Evolutionary conservation across 1,140 invertebrate genomes (phyloP).

Genomic region (Argopecten irradians): DNA sequence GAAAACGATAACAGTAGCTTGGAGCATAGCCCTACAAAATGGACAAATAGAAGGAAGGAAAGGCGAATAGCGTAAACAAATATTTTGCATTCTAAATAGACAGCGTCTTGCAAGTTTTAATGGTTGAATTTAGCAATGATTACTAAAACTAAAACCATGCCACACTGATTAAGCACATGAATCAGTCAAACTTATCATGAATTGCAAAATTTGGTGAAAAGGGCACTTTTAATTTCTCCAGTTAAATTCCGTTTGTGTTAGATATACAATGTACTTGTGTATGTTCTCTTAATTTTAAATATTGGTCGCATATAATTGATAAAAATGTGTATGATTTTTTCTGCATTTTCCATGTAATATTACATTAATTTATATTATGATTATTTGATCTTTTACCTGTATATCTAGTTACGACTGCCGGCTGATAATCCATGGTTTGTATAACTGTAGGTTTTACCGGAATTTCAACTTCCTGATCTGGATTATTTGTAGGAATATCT

Average conservation of each 20-base stretch:
- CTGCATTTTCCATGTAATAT: too few species aligned
- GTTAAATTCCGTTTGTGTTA: too few species aligned
- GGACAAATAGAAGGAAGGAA: background rate
- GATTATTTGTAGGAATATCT: background rate
- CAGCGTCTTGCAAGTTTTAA: background rate
- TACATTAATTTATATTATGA: too few species aligned
- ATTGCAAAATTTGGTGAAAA: too few species aligned
- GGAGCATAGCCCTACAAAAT: conserved; percentile 50
- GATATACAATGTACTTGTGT: too few species aligned
- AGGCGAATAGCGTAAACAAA: background rate
- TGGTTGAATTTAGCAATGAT: background rate
- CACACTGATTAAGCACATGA: too few species aligned
- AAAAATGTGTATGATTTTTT: too few species aligned
- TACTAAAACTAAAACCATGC: background rate
- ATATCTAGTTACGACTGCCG: background rate
- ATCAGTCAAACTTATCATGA: too few species aligned
- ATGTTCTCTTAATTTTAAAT: too few species aligned
- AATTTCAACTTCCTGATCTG: background rate
- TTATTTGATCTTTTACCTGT: too few species aligned
- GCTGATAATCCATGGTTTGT: background rate
- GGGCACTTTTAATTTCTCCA: too few species aligned
- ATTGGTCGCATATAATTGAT: too few species aligned
- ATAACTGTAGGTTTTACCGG: background rate
- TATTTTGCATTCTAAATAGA: background rate
- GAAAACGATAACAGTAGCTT: conserved; percentile 61